Evolutionary conservation across 1,140 invertebrate species (phyloP).

Genomic region (Procambarus clarkii): DNA sequence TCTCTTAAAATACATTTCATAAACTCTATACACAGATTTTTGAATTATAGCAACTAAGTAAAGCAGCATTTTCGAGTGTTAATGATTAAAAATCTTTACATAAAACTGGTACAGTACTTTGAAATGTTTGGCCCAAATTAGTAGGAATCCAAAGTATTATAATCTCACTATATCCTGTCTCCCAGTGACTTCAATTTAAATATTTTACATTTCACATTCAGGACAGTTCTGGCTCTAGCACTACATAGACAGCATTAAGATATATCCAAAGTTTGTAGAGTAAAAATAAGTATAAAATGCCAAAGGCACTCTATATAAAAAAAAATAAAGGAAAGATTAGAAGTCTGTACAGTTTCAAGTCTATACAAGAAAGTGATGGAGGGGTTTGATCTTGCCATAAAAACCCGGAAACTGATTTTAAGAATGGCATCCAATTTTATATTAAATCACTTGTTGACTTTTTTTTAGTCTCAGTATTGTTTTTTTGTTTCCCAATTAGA

Average conservation of each 20-base stretch:
- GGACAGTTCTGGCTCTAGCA: neutral
- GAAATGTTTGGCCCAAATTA: neutral
- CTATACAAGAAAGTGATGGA: constrained; percentile 51
- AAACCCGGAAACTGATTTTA: neutral
- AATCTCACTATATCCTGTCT: neutral
- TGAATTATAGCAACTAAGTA: neutral
- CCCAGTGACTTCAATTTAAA: neutral
- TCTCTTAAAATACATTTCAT: neutral
- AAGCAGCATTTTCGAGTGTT: constrained; percentile 3
- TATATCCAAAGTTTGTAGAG: constrained; percentile 60
- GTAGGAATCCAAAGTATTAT: neutral
- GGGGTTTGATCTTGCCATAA: constrained; percentile 33
- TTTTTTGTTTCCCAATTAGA: neutral
- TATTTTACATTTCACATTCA: neutral
- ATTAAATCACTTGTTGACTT: neutral
- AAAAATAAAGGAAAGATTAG: constrained; percentile 46
- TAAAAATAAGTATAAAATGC: constrained; percentile 69
- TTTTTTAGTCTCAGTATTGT: neutral
- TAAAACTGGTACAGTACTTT: neutral
- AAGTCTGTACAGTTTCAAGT: constrained; percentile 43
- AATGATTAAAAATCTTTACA: neutral
- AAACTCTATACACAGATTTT: neutral
- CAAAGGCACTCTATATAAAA: constrained; percentile 65
- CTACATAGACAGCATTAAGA: constrained; percentile 54
- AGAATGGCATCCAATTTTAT: neutral